Evolutionary conservation across 2,797 vertebrate species (phyloP), one percentile per base, ranked within the genome.

Genomic region (Crenichthys baileyi): DNA sequence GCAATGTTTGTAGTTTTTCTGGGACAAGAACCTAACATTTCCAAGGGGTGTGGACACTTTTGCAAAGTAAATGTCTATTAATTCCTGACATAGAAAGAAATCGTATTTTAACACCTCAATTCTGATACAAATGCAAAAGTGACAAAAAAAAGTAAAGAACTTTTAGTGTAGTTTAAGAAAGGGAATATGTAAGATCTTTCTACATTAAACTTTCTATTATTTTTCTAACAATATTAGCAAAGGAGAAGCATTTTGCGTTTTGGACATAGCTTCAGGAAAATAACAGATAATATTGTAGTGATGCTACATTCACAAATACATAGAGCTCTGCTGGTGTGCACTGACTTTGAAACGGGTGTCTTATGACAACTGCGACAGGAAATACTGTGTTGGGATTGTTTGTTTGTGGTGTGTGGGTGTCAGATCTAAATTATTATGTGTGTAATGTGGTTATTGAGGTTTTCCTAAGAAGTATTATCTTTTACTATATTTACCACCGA

Each of bases 391-490:
- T 84, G 77, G 72, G 24, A 78, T 31, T 76, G 77, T 73, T 86
- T 53, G 55, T 79, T 75, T 9, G 70, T 79, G 61, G 70, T 77
- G 56, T 70, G 81, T 67, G 65, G 75, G 51, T 71, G 70, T 87
- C 31, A 74, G n/a, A n/a, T 81, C 79, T 72, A 50, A 46, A 79
- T 81, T 78, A 87, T 78, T 85, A 78, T 7, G 81, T 73, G 79
- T 86, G 74, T 26, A 78, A 31, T 51, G 39, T 56, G 81, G 67
- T 78, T 82, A 74, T 85, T n/a, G 0, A 79, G 85, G 68, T 75
- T 80, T 86, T 84, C 73, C 85, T 80, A 53, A 81, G 73, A 56
- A 79, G 29, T 70, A n/a, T 76, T 41, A 87, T 72, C 60, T 24
- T 68, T 58, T 70, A 77, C 81, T 68, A 79, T 73, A 13, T 63